Evolutionary conservation across 2,888 invertebrate species (phyloP).

Genomic region (Cynaeus angustus): DNA sequence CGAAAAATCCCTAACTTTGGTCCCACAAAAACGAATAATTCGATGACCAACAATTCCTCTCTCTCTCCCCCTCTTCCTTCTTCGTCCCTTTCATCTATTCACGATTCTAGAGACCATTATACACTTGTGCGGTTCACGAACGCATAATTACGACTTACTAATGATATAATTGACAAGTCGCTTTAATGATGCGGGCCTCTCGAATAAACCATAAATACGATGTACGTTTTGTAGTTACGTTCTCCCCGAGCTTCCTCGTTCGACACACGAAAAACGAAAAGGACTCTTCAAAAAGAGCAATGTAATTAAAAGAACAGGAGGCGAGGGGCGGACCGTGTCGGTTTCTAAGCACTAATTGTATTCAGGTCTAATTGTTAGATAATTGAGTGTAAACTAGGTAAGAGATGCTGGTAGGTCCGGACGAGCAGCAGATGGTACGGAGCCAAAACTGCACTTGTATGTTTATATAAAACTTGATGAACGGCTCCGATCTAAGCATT

Average conservation of each 20-base stretch:
- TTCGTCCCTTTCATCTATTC: conserved; percentile 11
- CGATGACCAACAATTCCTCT: conserved; percentile 5
- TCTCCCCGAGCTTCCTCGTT: conserved; percentile 6
- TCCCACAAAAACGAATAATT: not conserved
- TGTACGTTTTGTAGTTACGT: conserved; percentile 21
- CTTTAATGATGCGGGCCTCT: conserved; percentile 56
- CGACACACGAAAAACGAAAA: not conserved
- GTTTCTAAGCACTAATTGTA: conserved; percentile 40
- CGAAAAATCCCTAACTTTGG: too few species aligned
- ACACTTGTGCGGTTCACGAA: conserved; percentile 40
- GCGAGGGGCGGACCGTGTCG: conserved; percentile 35
- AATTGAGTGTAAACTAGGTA: conserved; percentile 44
- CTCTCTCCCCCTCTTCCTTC: not conserved
- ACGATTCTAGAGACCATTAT: conserved; percentile 40
- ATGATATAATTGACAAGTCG: conserved; percentile 59
- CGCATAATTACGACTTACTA: conserved; percentile 55
- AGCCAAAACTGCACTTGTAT: too few species aligned
- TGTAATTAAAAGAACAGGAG: conserved; percentile 48
- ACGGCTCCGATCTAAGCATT: too few species aligned
- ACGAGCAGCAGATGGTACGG: too few species aligned
- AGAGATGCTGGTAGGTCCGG: conserved; percentile 23
- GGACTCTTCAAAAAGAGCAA: conserved; percentile 40
- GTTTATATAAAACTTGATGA: too few species aligned
- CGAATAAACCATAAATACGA: conserved; percentile 48
- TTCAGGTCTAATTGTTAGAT: conserved; percentile 43